Conservation (phyloP, 2,888 invertebrate genomes). For the Lymantria monacha region DNA sequence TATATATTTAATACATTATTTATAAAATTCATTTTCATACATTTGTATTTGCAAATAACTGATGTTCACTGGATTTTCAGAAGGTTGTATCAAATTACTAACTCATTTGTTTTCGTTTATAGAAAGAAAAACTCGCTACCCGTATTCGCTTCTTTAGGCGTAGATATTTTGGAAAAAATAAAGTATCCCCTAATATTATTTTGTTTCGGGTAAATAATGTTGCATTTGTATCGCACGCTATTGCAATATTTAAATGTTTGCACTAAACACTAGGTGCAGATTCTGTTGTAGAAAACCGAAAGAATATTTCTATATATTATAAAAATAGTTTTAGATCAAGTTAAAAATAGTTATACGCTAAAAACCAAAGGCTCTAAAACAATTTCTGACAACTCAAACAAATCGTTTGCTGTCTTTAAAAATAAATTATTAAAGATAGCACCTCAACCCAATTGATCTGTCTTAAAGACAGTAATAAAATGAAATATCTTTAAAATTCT, state of each 20-base stretch:
- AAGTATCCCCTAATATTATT: slow-evolving; percentile 67
- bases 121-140: slow-evolving; percentile 72
- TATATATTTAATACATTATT: not conserved
- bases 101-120: slow-evolving; percentile 62
- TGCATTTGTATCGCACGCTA: slow-evolving; percentile 49
- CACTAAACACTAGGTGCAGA: slow-evolving; percentile 18
- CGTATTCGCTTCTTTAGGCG: slow-evolving; percentile 78
- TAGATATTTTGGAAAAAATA: slow-evolving; percentile 79
- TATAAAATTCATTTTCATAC: not conserved
- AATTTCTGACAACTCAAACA: too few relatives aligned
- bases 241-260: slow-evolving; percentile 35
- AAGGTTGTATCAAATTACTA: slow-evolving; percentile 38
- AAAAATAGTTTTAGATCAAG: too few relatives aligned
- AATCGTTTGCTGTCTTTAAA: too few relatives aligned
- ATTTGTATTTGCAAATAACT: slow-evolving; percentile 1
- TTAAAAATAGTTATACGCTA: too few relatives aligned
- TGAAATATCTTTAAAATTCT: too few relatives aligned
- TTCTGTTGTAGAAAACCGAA: not conserved
- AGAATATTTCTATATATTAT: not conserved
- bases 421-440: too few relatives aligned
- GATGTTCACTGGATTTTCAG: slow-evolving; percentile 14
- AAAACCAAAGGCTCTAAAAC: too few relatives aligned
- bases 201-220: slow-evolving; percentile 72
- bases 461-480: too few relatives aligned
- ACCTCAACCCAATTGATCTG: too few relatives aligned